Base-by-base conservation (phyloP, 1,140 invertebrate species). In the Polypedilum vanderplanki region DNA sequence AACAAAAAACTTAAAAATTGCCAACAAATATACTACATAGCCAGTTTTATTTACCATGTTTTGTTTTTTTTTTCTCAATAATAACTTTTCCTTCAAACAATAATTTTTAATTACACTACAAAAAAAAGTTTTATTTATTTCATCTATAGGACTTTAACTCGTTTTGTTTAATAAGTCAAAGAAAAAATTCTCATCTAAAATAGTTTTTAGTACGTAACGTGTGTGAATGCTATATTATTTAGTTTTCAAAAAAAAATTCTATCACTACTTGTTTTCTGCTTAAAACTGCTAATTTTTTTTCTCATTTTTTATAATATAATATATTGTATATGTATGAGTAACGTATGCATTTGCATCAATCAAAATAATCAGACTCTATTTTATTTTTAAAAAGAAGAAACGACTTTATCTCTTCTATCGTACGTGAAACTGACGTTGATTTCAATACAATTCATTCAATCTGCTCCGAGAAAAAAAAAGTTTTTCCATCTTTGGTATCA, bases 261-360 rank as follows among this genome's bases (percentile, higher is more conserved):
- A 57, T 57, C 46, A 57, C 46, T 57, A 57, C 46, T 33, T n/a
- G 46, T 57, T 33, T 33, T 33, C 24, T 57, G 46, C 46, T 57
- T 57, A 57, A 57, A 12, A n/a, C 46, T 57, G 46, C 46, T 57
- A 57, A n/a, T 12, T 57, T n/a, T 57, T n/a, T 57, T 57, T 57
- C n/a, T 57, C n/a, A 12, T 46, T 46, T 46, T 46, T 46, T 46
- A 12, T 46, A 12, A 15, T 46, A 12, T 57, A 57, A n/a, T 57
- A 57, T 57, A 57, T 57, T 57, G 46, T 57, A 57, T 57, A n/a
- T 57, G 46, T 57, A 57, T 57, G 46, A 57, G 46, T 57, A 57
- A 57, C n/a, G 46, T 57, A 33, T 33, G 24, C 24, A 33, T 33
- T 33, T 33, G 24, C 24, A 33, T 57, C 46, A 57, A 57, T 57